These are phyloP conservation scores for Ataeniobius toweri DNA, from an alignment of 2,797 vertebrate species.

Conservation along the genomic window DNA sequence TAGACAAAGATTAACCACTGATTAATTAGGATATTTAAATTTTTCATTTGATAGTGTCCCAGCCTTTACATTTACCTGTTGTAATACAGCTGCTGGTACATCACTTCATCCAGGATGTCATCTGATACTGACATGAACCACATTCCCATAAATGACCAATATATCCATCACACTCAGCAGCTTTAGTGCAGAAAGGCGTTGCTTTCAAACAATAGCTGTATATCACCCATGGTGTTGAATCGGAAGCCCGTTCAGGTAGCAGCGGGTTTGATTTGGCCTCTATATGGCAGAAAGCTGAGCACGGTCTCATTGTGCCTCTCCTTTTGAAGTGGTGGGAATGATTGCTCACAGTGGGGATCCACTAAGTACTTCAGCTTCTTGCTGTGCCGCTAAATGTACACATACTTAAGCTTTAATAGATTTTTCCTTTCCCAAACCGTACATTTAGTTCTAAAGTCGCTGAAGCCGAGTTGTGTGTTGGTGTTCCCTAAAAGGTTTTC, in stretches of 20 bases:
- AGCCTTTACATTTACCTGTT: no score
- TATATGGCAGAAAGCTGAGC: constrained; percentile 33
- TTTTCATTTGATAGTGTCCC: no score
- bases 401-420: constrained; percentile 30
- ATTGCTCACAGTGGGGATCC: constrained; percentile 56
- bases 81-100: no score
- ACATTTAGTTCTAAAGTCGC: not conserved
- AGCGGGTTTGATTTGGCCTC: constrained; percentile 52
- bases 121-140: not conserved
- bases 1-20: no score
- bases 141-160: constrained; percentile 9
- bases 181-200: constrained; percentile 1
- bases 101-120: not conserved
- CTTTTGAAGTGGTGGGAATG: constrained; percentile 49
- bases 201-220: constrained; percentile 21
- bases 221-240: constrained; percentile 39
- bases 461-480: not conserved
- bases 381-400: constrained; percentile 34
- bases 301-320: constrained; percentile 36
- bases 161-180: not conserved
- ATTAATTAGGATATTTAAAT: no score
- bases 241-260: constrained; percentile 25
- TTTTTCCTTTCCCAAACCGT: constrained; percentile 13
- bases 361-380: constrained; percentile 38
- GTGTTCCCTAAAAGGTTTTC: not conserved